Percentiles rank a stretch among this genome's conserved stretches.
Evolutionary conservation across 2,113 vertebrate genomes (phyloP).

Genomic region (Antechinus flavipes): DNA sequence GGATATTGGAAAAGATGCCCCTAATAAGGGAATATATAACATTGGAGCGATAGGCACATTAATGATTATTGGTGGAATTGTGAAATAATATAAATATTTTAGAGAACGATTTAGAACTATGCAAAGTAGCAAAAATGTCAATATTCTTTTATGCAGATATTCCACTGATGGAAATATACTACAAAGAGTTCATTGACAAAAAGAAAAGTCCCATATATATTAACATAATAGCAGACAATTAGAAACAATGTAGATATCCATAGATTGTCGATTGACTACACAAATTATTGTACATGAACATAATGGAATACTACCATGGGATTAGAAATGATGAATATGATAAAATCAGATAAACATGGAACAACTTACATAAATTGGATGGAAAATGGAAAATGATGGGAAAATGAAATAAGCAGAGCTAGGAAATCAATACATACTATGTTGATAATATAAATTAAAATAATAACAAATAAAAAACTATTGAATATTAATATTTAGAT

Average conservation of each 20-base stretch:
- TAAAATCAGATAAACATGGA: neutral
- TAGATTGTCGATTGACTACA: neutral
- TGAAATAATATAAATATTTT: neutral
- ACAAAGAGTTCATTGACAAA: neutral
- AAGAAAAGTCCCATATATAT: neutral
- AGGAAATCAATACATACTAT: neutral
- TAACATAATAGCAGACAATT: neutral
- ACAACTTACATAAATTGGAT: neutral
- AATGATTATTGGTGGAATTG: neutral
- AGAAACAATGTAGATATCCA: neutral
- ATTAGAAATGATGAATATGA: neutral
- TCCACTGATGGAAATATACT: neutral
- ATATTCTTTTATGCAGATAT: neutral
- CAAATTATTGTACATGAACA: neutral
- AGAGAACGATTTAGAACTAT: neutral
- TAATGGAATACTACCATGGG: neutral
- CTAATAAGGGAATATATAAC: too few relatives aligned
- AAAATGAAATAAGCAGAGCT: neutral
- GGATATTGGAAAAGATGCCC: neutral
- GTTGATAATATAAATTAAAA: neutral
- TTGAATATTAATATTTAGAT: neutral
- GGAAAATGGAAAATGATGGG: neutral
- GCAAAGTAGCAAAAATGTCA: neutral
- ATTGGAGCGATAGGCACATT: neutral
- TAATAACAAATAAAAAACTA: neutral